Percentiles rank a stretch among this genome's conserved stretches.
phyloP scores from a whole-genome alignment of 2,797 vertebrate species.

The Scolopax bukidnonensis region DNA sequence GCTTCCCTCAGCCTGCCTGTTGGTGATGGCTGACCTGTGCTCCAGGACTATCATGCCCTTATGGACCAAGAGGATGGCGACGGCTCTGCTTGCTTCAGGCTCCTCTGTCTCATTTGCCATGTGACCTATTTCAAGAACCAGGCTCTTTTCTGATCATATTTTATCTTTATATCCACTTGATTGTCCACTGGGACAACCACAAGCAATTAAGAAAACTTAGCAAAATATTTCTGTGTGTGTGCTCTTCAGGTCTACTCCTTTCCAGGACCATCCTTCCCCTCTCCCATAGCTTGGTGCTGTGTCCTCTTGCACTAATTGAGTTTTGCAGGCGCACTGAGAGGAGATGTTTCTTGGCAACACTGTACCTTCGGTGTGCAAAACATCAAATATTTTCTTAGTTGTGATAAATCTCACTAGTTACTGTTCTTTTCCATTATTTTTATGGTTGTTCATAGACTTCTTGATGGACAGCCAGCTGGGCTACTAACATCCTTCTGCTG shows the following conservation, averaged over 20 bases:
- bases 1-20: background rate
- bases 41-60: background rate
- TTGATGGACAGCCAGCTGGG: background rate
- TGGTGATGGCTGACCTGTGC: rapidly evolving
- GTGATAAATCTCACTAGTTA: background rate
- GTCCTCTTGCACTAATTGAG: background rate
- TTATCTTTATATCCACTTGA: background rate
- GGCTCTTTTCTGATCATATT: background rate
- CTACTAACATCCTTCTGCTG: background rate
- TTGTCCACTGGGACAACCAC: background rate
- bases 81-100: background rate
- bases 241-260: background rate
- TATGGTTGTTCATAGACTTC: background rate
- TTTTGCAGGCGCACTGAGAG: background rate
- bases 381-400: background rate
- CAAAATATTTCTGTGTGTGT: background rate
- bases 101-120: background rate
- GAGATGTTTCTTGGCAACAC: background rate
- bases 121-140: background rate
- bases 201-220: background rate
- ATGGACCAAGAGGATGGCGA: background rate
- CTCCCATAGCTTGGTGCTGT: rapidly evolving
- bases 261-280: background rate
- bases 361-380: background rate
- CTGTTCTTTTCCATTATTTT: slow-evolving; percentile 22